phyloP scores from a whole-genome alignment of 2,113 vertebrate genomes.

The Gallinago jamesoni region DNA sequence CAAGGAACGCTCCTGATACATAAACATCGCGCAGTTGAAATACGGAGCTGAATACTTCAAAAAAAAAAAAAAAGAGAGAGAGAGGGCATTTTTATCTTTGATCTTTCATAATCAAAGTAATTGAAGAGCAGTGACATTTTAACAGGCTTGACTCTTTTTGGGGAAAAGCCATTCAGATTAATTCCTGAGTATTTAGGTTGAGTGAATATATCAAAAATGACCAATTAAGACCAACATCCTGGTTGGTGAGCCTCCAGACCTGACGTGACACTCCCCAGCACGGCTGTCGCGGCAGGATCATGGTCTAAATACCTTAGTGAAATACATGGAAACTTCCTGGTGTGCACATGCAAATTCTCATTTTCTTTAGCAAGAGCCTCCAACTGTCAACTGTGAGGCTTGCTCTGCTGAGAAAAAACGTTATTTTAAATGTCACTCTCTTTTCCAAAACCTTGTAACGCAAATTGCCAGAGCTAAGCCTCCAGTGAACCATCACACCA shows the following conservation, averaged over 20 bases:
- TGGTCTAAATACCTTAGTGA: background rate
- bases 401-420: constrained; percentile 35
- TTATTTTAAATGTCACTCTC: constrained; percentile 27
- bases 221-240: background rate
- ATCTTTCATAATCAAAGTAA: background rate
- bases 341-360: background rate
- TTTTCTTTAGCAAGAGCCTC: constrained; percentile 16
- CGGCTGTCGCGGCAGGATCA: background rate
- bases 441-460: constrained; percentile 40
- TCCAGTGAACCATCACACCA: background rate
- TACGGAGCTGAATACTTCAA: background rate
- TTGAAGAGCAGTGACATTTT: constrained; percentile 2
- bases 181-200: constrained; percentile 75
- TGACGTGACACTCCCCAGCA: background rate
- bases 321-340: constrained; percentile 27
- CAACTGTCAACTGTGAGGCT: constrained; percentile 16
- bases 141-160: constrained; percentile 30
- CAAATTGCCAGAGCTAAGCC: constrained; percentile 23
- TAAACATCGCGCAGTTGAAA: constrained; percentile 1
- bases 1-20: constrained; percentile 28
- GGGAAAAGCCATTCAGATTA: constrained; percentile 57
- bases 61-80: background rate
- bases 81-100: background rate
- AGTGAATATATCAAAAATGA: background rate
- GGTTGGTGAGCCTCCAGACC: background rate